These are phyloP conservation scores for Riparia riparia DNA, from an alignment of 2,113 vertebrate species.

Conservation along the genomic window DNA sequence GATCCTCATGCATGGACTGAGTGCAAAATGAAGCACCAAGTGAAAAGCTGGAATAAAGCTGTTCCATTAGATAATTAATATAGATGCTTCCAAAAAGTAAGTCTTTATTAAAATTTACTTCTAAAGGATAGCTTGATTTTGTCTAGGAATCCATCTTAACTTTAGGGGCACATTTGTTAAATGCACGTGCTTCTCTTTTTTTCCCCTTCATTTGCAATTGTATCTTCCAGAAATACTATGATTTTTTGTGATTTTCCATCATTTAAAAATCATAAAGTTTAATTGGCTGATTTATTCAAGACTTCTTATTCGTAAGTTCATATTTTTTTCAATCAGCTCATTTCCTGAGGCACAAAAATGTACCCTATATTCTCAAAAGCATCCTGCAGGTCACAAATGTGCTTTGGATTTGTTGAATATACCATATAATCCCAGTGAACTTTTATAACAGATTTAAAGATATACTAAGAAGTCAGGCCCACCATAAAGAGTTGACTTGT, in stretches of 20 bases:
- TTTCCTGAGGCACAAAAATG: constrained; percentile 28
- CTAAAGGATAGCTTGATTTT: constrained; percentile 8
- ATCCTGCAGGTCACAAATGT: constrained; percentile 5
- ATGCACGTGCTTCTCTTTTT: not conserved
- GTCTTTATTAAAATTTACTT: constrained; percentile 9
- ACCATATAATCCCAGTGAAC: not conserved
- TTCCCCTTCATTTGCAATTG: not conserved
- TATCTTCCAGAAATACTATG: not conserved
- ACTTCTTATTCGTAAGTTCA: constrained; percentile 3
- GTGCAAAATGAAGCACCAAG: not conserved
- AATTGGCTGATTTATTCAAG: not conserved
- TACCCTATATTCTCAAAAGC: not conserved
- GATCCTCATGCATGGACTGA: not conserved
- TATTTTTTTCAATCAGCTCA: not conserved
- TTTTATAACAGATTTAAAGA: constrained; percentile 44
- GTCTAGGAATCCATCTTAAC: not conserved
- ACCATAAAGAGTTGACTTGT: constrained; percentile 17
- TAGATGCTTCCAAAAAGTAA: not conserved
- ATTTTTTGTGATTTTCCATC: not conserved
- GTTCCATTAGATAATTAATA: not conserved
- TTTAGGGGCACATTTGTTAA: not conserved
- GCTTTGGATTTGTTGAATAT: not conserved
- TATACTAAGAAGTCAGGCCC: constrained; percentile 5
- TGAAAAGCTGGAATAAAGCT: constrained; percentile 44
- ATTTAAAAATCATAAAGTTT: constrained; percentile 17